Percentiles rank a stretch among this genome's conserved stretches.
Conservation (phyloP, 2,797 vertebrate genomes). For the Chelidonichthys spinosus region DNA sequence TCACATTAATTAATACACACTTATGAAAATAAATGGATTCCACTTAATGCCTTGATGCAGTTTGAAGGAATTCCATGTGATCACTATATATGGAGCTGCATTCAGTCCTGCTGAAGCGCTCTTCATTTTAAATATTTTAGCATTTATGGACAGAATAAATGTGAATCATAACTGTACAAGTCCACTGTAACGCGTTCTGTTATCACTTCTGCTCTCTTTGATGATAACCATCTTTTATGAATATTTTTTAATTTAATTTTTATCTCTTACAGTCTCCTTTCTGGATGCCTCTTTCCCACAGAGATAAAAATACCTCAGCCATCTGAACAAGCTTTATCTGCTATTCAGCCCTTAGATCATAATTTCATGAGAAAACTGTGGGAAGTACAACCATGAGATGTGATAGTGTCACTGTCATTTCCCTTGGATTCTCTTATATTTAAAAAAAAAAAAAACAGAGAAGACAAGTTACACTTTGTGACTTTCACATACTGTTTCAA, state of each 20-base stretch:
- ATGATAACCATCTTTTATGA: slow-evolving; percentile 59
- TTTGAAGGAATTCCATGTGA: slow-evolving; percentile 27
- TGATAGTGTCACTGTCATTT: slow-evolving; percentile 34
- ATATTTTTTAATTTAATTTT: slow-evolving; percentile 34
- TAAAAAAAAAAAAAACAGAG: too few relatives aligned
- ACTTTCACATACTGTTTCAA: background rate
- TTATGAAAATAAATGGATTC: slow-evolving; percentile 10
- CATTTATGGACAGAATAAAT: slow-evolving; percentile 12
- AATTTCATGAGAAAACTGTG: slow-evolving; percentile 28
- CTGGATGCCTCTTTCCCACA: slow-evolving; percentile 14
- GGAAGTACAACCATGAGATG: slow-evolving; percentile 19
- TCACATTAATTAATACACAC: slow-evolving; percentile 6
- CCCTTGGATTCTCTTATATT: slow-evolving; percentile 7
- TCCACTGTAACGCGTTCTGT: slow-evolving; percentile 30
- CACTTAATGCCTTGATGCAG: slow-evolving; percentile 8
- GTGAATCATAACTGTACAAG: slow-evolving; percentile 10
- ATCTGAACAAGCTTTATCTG: slow-evolving; percentile 41
- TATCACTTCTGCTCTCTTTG: slow-evolving; percentile 50
- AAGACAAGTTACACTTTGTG: background rate
- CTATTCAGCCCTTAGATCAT: slow-evolving; percentile 40
- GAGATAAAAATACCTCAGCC: slow-evolving; percentile 31
- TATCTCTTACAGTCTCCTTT: slow-evolving; percentile 26
- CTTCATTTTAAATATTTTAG: slow-evolving; percentile 32
- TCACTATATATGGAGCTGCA: background rate
- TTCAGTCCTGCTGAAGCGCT: background rate